Evolutionary conservation across 2,888 invertebrate species (phyloP).

Genomic region (Dynastes maya): DNA sequence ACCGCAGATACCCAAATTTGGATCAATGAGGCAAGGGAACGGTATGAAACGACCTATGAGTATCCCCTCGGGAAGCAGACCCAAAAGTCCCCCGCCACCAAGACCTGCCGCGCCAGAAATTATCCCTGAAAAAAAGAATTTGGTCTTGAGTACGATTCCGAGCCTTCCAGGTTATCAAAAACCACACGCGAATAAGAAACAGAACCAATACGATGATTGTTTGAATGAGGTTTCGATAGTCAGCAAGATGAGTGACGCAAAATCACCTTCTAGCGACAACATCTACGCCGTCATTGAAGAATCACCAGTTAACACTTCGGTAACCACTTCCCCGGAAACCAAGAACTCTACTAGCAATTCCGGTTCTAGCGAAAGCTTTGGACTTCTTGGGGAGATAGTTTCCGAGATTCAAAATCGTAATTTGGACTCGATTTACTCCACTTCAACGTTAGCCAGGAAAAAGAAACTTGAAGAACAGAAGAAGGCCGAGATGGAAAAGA

Average conservation of each 20-base stretch:
- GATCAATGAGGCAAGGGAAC: conserved; percentile 85
- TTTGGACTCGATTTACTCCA: conserved; percentile 90
- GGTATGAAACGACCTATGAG: conserved; percentile 82
- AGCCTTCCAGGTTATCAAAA: conserved; percentile 76
- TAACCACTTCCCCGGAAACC: conserved; percentile 68
- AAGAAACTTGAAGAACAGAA: conserved; percentile 72
- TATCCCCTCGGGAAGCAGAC: conserved; percentile 78
- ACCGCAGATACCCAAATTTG: conserved; percentile 83
- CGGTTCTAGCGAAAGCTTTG: conserved; percentile 80
- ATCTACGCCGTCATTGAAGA: conserved; percentile 93
- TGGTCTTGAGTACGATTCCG: conserved; percentile 65
- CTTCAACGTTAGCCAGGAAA: conserved; percentile 79
- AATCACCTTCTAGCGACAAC: conserved; percentile 78
- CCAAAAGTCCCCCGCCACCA: conserved; percentile 85
- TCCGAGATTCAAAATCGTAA: conserved; percentile 90
- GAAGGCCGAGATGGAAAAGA: conserved; percentile 59
- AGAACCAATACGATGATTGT: conserved; percentile 85
- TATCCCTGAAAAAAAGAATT: conserved; percentile 58
- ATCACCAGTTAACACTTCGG: conserved; percentile 71
- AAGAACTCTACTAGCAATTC: conserved; percentile 68
- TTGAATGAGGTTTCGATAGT: conserved; percentile 79
- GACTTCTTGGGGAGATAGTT: conserved; percentile 88
- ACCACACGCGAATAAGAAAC: conserved; percentile 66
- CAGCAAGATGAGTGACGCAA: conserved; percentile 77
- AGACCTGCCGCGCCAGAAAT: conserved; percentile 74